These are phyloP conservation scores for Urechis unicinctus DNA, from an alignment of 2,888 invertebrate species.

Conservation along the genomic window DNA sequence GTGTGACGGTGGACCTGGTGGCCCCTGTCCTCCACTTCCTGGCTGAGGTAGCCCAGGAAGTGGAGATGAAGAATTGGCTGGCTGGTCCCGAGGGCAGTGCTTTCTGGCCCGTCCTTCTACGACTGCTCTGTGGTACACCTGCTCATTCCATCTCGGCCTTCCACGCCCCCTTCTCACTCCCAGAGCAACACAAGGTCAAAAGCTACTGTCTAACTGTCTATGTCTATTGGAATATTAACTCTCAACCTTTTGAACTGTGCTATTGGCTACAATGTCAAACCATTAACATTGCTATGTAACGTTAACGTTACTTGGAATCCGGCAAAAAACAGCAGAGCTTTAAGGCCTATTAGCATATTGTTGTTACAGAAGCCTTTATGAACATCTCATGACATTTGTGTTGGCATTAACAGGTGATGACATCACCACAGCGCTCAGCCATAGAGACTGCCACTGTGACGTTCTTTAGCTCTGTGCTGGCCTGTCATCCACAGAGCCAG, in stretches of 20 bases:
- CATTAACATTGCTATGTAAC: too few relatives aligned
- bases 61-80: slow-evolving; percentile 77
- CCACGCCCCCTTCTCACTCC: too few relatives aligned
- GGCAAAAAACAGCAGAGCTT: too few relatives aligned
- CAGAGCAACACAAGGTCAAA: too few relatives aligned
- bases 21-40: slow-evolving; percentile 66
- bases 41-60: slow-evolving; percentile 70
- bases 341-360: too few relatives aligned
- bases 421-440: slow-evolving; percentile 34
- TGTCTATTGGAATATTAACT: too few relatives aligned
- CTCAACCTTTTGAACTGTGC: too few relatives aligned
- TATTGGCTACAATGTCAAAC: too few relatives aligned
- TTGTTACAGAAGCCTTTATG: too few relatives aligned
- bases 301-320: too few relatives aligned
- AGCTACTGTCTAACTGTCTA: too few relatives aligned
- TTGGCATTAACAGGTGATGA: slow-evolving; percentile 28
- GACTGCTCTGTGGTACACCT: slow-evolving; percentile 57
- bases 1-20: slow-evolving; percentile 25
- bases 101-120: slow-evolving; percentile 81
- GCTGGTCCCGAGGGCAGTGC: slow-evolving; percentile 70
- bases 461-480: slow-evolving; percentile 74
- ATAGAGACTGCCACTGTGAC: slow-evolving; percentile 64
- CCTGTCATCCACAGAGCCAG: slow-evolving; percentile 80
- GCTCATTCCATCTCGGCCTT: slow-evolving; percentile 17
- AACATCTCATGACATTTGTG: not conserved